A percentile compares a stretch with the other conserved stretches of the same genome.
phyloP scores from a whole-genome alignment of 2,113 vertebrate genomes.

The Acinonyx jubatus region DNA sequence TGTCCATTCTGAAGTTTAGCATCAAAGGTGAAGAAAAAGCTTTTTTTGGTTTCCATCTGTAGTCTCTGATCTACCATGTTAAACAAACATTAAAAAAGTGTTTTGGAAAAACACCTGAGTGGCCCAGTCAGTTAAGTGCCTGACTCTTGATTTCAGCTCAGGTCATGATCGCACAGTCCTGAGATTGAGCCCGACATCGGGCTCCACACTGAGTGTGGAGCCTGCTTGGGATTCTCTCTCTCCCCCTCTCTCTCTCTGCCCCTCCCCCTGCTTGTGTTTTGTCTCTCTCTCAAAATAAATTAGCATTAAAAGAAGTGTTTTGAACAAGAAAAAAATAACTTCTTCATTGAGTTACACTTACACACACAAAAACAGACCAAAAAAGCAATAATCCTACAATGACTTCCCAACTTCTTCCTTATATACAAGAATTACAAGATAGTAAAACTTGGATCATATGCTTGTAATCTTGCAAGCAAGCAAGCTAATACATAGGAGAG shows the following conservation, averaged over 20 bases:
- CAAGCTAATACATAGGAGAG: constrained; percentile 45
- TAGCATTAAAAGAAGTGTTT: background rate
- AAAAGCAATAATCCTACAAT: constrained; percentile 8
- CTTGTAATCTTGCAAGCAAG: constrained; percentile 53
- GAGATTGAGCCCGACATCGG: no score
- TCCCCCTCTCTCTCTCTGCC: no score
- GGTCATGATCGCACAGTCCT: no score
- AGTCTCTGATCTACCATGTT: constrained; percentile 30
- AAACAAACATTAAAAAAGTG: constrained; percentile 20
- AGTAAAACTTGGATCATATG: constrained; percentile 24
- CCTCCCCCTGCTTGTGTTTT: no score
- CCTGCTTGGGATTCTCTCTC: no score
- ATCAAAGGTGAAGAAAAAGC: background rate
- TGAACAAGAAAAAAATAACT: constrained; percentile 17
- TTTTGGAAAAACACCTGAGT: background rate
- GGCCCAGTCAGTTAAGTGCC: no score
- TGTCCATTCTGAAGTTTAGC: constrained; percentile 13
- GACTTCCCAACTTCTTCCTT: background rate
- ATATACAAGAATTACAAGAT: background rate
- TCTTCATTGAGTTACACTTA: constrained; percentile 35
- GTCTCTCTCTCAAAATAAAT: no score
- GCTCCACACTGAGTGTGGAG: no score
- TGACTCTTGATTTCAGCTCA: no score
- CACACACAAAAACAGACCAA: background rate
- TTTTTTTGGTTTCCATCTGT: constrained; percentile 9